phyloP scores from a whole-genome alignment of 2,888 invertebrate genomes.

The Phengaris alcon region DNA sequence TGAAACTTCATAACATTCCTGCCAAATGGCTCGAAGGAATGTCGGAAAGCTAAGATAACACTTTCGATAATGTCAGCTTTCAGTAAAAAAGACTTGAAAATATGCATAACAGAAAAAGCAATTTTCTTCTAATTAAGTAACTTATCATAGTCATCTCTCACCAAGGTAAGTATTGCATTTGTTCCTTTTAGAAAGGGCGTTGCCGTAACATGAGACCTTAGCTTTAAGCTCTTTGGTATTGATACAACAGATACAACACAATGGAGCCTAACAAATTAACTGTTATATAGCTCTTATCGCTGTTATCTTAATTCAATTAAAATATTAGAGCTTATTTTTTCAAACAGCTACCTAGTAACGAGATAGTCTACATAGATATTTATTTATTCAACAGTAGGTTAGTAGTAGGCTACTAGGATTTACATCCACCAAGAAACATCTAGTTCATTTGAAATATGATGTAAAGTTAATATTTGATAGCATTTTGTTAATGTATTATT shows the following conservation, averaged over 20 bases:
- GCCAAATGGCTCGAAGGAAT: constrained; percentile 9
- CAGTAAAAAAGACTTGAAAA: background rate
- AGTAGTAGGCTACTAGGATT: no score
- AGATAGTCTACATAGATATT: no score
- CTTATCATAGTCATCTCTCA: background rate
- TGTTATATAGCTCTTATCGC: constrained; percentile 6
- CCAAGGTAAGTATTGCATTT: constrained; percentile 8
- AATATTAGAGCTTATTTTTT: background rate
- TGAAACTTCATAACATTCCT: constrained; percentile 22
- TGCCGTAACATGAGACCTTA: background rate
- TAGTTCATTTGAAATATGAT: no score
- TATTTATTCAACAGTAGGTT: no score
- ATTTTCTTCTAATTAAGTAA: background rate
- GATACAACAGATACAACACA: constrained; percentile 13
- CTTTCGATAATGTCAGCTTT: no score
- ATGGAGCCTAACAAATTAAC: constrained; percentile 13
- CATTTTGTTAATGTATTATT: no score
- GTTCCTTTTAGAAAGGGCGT: constrained; percentile 20
- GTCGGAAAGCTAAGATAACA: no score
- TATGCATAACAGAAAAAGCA: background rate
- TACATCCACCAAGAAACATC: no score
- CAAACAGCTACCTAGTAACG: no score
- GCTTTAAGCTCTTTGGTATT: constrained; percentile 13
- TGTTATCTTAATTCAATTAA: constrained; percentile 8
- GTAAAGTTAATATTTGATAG: no score